Percentiles rank a stretch among this genome's conserved stretches.
phyloP scores from a whole-genome alignment of 2,113 vertebrate genomes.

The Myrmecophaga tridactyla region DNA sequence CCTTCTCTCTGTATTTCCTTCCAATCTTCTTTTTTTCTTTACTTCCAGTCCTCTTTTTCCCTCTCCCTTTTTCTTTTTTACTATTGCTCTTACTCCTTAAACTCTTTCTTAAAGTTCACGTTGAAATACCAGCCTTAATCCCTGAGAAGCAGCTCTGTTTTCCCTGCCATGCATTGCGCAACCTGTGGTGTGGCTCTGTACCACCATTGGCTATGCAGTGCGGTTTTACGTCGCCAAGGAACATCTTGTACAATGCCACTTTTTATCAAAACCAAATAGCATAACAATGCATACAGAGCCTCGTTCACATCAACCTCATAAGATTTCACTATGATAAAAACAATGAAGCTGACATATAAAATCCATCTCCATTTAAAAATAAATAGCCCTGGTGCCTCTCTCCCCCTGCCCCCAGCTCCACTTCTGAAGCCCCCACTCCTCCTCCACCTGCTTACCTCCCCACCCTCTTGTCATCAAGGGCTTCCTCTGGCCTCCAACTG shows the following conservation, averaged over 20 bases:
- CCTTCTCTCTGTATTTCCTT: background rate
- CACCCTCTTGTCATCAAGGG: conserved; percentile 64
- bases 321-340: conserved; percentile 82
- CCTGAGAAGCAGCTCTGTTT: conserved; percentile 83
- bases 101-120: conserved; percentile 76
- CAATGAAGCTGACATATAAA: conserved; percentile 77
- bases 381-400: conserved; percentile 48
- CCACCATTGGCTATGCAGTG: conserved; percentile 80
- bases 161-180: conserved; percentile 82
- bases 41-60: too few species aligned
- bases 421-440: conserved; percentile 25
- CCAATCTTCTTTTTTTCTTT: background rate
- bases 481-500: conserved; percentile 64
- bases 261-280: conserved; percentile 87
- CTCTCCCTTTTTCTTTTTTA: background rate
- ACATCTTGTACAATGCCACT: conserved; percentile 86
- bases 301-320: conserved; percentile 79
- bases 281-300: conserved; percentile 84
- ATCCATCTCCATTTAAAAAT: conserved; percentile 70
- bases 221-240: conserved; percentile 85
- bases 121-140: conserved; percentile 83
- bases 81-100: conserved; percentile 26
- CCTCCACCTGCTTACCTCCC: conserved; percentile 26
- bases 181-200: conserved; percentile 85
- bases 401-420: background rate